phyloP scores from a whole-genome alignment of 2,888 invertebrate genomes.

The Mesorhabditis sp. region DNA sequence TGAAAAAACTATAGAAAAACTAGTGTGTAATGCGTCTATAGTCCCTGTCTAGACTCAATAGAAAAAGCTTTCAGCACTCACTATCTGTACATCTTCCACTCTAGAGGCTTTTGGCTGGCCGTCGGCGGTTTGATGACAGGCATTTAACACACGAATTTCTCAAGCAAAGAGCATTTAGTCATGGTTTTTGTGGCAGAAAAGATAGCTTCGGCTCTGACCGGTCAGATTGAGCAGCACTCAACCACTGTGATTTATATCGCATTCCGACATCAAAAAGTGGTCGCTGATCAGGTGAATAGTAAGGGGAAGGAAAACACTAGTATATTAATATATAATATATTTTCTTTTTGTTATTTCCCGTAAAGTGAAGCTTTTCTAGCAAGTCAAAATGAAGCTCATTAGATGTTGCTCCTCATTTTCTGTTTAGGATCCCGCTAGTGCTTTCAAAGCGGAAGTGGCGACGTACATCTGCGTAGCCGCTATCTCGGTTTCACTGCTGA shows the following conservation, averaged over 20 bases:
- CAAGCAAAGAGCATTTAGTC: not conserved
- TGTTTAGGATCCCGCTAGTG: too few relatives aligned
- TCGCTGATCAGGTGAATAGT: too few relatives aligned
- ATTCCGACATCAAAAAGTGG: not conserved
- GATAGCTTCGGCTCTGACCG: not conserved
- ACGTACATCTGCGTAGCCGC: not conserved
- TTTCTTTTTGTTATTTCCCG: too few relatives aligned
- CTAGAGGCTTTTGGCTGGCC: not conserved
- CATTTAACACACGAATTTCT: not conserved
- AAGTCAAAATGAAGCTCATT: too few relatives aligned
- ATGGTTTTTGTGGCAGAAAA: not conserved
- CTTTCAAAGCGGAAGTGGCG: not conserved
- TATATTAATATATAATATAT: too few relatives aligned
- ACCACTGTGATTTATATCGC: slow-evolving; percentile 3
- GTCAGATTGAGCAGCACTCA: not conserved
- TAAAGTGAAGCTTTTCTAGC: too few relatives aligned
- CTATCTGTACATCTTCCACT: slow-evolving; percentile 3
- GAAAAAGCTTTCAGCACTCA: slow-evolving; percentile 2
- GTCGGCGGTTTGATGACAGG: not conserved
- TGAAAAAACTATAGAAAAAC: not conserved
- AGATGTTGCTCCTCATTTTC: too few relatives aligned
- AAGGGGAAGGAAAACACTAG: too few relatives aligned
- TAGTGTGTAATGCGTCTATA: not conserved
- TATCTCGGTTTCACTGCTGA: not conserved
- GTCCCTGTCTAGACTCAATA: not conserved